Percentiles rank a stretch among this genome's conserved stretches.
These are phyloP conservation scores for Ophonus ardosiacus DNA, from an alignment of 2,888 invertebrate species.

Conservation along the genomic window DNA sequence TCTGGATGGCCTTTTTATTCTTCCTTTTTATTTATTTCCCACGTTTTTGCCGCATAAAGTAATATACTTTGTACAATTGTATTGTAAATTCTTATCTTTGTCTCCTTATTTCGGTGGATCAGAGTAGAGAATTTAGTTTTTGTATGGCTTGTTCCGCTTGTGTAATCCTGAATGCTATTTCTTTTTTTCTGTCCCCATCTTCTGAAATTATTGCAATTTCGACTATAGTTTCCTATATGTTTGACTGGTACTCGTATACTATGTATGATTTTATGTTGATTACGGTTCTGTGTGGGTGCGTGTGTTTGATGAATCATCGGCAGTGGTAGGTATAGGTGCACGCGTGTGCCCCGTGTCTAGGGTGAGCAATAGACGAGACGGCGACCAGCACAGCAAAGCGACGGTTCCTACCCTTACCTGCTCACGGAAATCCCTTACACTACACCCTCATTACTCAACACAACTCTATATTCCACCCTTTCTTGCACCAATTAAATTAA, in stretches of 20 bases:
- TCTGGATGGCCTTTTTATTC: no score
- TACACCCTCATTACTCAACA: neutral
- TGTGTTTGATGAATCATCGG: slow-evolving; percentile 41
- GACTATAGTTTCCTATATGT: neutral
- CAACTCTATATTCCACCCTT: neutral
- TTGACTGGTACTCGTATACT: neutral
- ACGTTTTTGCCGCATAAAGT: no score
- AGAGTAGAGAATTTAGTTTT: no score
- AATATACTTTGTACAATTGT: no score
- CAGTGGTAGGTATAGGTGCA: slow-evolving; percentile 27
- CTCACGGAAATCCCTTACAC: neutral
- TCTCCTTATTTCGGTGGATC: no score
- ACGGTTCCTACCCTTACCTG: neutral
- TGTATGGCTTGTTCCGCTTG: no score
- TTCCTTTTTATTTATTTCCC: no score
- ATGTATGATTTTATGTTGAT: neutral
- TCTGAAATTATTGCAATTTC: no score
- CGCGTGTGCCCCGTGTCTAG: neutral
- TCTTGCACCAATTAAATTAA: neutral
- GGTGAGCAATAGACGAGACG: neutral
- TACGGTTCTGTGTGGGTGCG: slow-evolving; percentile 32
- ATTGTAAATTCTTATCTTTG: no score
- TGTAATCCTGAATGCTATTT: no score
- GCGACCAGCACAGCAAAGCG: neutral
- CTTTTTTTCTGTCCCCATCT: no score